A percentile compares a stretch with the other conserved stretches of the same genome.
phyloP scores from a whole-genome alignment of 2,113 vertebrate genomes.

The Argyrosomus japonicus region DNA sequence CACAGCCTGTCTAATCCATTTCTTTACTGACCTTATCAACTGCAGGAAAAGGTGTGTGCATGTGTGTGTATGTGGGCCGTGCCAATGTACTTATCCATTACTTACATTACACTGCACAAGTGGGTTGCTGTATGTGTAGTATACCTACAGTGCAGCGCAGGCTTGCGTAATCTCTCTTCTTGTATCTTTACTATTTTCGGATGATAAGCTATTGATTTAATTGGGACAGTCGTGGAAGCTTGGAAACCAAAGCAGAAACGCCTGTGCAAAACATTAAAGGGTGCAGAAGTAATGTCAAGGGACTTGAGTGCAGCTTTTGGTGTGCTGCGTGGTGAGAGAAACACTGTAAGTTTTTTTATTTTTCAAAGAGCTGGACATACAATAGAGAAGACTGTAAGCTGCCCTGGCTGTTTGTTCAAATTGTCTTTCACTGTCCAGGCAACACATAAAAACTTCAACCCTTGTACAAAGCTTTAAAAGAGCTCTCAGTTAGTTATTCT shows the following conservation, averaged over 20 bases:
- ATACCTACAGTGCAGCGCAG: neutral
- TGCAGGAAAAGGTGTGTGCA: neutral
- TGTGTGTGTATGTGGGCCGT: too few species aligned
- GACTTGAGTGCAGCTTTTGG: neutral
- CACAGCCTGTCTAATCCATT: neutral
- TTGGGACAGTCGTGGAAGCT: conserved; percentile 14
- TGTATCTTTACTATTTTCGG: neutral
- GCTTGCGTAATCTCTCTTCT: conserved; percentile 2
- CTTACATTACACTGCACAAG: neutral
- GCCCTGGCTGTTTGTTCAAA: neutral
- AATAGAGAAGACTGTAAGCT: neutral
- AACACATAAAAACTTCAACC: conserved; percentile 31
- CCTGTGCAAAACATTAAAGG: neutral
- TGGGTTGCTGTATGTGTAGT: neutral
- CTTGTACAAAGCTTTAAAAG: conserved; percentile 36
- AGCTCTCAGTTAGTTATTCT: conserved; percentile 16
- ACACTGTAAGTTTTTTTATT: neutral
- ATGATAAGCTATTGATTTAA: conserved; percentile 36
- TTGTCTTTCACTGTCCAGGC: conserved; percentile 1
- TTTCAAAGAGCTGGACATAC: neutral
- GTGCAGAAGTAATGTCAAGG: neutral
- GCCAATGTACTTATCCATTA: neutral
- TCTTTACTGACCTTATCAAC: neutral
- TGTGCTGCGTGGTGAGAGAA: neutral
- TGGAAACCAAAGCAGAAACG: conserved; percentile 19